These are phyloP conservation scores for Galerucella nymphaeae DNA, from an alignment of 2,888 invertebrate genomes.

Conservation along the genomic window DNA sequence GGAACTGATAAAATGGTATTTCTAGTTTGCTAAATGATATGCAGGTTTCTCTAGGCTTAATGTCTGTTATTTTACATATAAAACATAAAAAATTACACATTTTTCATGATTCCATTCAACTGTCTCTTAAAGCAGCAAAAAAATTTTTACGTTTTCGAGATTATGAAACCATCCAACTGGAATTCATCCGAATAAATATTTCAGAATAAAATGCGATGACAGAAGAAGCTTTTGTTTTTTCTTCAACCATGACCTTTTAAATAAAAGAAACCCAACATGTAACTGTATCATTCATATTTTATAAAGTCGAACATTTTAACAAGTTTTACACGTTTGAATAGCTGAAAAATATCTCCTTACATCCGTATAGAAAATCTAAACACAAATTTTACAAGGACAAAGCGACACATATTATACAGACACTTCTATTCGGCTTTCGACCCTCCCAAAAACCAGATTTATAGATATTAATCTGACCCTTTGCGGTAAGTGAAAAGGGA, in stretches of 20 bases:
- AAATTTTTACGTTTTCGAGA: background rate
- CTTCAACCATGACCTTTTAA: background rate
- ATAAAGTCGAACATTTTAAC: background rate
- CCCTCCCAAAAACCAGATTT: conserved; percentile 29
- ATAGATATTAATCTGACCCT: conserved; percentile 35
- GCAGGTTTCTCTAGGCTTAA: background rate
- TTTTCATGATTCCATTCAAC: background rate
- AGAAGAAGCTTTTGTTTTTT: background rate
- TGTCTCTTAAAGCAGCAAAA: background rate
- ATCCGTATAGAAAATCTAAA: background rate
- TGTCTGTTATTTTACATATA: conserved; percentile 17
- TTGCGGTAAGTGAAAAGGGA: conserved; percentile 32
- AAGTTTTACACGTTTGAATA: background rate
- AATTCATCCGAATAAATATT: background rate
- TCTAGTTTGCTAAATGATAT: conserved; percentile 21
- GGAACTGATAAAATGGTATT: conserved; percentile 23
- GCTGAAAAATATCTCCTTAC: background rate
- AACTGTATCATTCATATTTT: background rate
- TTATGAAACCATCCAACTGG: background rate
- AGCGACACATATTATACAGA: background rate
- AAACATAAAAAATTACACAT: no score
- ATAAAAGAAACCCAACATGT: background rate
- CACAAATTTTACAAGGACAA: background rate
- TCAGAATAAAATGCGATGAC: background rate
- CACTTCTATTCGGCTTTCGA: conserved; percentile 15